Conservation (phyloP, 2,888 invertebrate genomes). For the Adineta ricciae region DNA sequence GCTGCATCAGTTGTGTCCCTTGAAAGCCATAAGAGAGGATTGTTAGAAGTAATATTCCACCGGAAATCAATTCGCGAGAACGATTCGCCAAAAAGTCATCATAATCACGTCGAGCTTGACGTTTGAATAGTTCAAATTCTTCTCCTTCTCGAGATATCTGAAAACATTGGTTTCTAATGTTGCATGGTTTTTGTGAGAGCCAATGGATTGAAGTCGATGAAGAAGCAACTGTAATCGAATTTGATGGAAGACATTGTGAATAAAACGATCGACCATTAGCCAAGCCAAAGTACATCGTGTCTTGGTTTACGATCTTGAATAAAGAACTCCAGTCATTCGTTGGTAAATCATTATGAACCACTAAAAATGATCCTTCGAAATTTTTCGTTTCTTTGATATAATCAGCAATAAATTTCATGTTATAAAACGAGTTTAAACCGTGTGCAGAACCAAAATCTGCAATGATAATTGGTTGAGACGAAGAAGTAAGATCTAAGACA, state of each 20-base stretch:
- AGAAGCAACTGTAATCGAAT: not conserved
- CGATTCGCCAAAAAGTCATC: not conserved
- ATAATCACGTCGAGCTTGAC: not conserved
- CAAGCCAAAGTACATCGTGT: not conserved
- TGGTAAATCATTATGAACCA: not conserved
- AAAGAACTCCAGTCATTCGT: not conserved
- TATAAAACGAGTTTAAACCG: not conserved
- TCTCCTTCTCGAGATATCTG: not conserved
- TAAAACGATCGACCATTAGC: constrained; percentile 2
- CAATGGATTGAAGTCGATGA: not conserved
- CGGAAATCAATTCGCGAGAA: not conserved
- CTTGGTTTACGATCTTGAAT: not conserved
- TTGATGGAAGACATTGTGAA: not conserved
- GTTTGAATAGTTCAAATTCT: not conserved
- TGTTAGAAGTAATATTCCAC: not conserved
- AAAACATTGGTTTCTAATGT: not conserved
- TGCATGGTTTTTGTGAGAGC: not conserved
- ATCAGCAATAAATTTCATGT: not conserved
- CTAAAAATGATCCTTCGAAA: not conserved
- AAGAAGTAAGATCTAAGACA: not conserved
- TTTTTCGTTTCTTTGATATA: no score
- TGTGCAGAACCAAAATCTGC: not conserved
- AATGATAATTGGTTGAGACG: not conserved
- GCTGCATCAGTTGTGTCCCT: no score
- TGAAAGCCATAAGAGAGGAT: not conserved